Base-by-base conservation (phyloP, 2,113 vertebrate genomes). In the Oreochromis spilurus region DNA sequence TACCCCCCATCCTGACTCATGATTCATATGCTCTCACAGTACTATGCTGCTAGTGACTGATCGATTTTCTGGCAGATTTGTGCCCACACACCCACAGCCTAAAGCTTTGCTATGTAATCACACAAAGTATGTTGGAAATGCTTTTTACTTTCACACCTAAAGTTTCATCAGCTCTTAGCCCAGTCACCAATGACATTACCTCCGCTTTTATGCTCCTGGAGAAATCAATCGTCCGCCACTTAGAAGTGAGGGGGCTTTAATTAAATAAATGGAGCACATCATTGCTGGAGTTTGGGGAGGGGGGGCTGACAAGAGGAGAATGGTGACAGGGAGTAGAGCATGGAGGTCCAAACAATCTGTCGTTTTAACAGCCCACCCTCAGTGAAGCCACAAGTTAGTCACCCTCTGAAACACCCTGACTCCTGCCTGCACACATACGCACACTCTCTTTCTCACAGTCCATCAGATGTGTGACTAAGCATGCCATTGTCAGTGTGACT, bases 381-480 rank as follows among this genome's bases (percentile, higher is more conserved):
- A 2, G 36, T 50, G 72, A 79, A 87, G 84, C 43, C 52, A 9
- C 91, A 92, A 92, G 12, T 93, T 89, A 89, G 88, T 87, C 86
- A 26, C 75, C 81, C 83, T 78, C 84, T 91, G 67, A 79, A 90
- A 83, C 79, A 77, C 60, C 52, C 87, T 5, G 7, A 70, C 58
- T 57, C 75, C 62, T 58, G 84, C 31, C 36, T 84, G 40, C 84
- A 72, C 60, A 81, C 24, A 58, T 81, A 81, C 29, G n/a, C 45
- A 65, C 48, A 58, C 79, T 10, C 58, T 50, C 29, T 57, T 84
- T 72, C 83, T 92, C 89, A 91, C 93, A 92, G 91, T 90, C 88
- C 93, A 94, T 94, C 92, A 94, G 90, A 88, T 94, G 91, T 94
- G 90, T 95, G 94, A 93, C 91, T 93, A 92, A 94, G 91, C 91